Evolutionary conservation across 2,888 invertebrate species (phyloP).

Genomic region (Sesia apiformis): DNA sequence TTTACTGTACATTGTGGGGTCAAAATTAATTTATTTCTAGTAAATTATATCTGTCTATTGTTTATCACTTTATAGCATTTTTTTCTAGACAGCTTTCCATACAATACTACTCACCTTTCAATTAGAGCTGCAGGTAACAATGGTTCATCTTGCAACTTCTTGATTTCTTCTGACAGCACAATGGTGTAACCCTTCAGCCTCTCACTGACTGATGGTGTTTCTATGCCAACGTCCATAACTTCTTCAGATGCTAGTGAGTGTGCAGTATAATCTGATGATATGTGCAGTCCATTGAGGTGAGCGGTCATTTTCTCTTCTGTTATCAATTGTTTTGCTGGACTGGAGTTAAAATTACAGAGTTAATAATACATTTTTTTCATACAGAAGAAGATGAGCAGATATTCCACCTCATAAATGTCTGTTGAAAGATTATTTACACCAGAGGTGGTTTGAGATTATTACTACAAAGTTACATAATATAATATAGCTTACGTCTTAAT

Average conservation of each 20-base stretch:
- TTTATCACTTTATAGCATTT: too few species aligned
- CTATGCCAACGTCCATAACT: constrained; percentile 47
- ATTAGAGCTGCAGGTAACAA: constrained; percentile 80
- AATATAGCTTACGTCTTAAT: too few species aligned
- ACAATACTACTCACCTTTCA: constrained; percentile 47
- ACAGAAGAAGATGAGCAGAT: too few species aligned
- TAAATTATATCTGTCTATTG: too few species aligned
- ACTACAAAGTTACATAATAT: too few species aligned
- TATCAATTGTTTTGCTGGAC: constrained; percentile 82
- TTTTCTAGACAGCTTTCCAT: background rate
- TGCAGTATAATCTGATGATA: constrained; percentile 69
- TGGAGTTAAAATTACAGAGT: too few species aligned
- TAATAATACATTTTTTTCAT: too few species aligned
- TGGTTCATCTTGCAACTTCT: constrained; percentile 77
- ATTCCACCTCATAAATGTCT: too few species aligned
- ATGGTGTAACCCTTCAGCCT: constrained; percentile 70
- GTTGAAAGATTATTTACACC: too few species aligned
- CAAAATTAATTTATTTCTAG: too few species aligned
- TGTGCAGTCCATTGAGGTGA: constrained; percentile 83
- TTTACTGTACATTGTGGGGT: too few species aligned
- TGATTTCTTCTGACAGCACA: constrained; percentile 81
- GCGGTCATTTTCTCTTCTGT: constrained; percentile 91
- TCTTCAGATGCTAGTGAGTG: constrained; percentile 37
- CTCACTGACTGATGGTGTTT: constrained; percentile 22
- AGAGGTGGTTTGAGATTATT: too few species aligned